Conservation (phyloP, 2,888 invertebrate species). For the Polietes domitor region DNA sequence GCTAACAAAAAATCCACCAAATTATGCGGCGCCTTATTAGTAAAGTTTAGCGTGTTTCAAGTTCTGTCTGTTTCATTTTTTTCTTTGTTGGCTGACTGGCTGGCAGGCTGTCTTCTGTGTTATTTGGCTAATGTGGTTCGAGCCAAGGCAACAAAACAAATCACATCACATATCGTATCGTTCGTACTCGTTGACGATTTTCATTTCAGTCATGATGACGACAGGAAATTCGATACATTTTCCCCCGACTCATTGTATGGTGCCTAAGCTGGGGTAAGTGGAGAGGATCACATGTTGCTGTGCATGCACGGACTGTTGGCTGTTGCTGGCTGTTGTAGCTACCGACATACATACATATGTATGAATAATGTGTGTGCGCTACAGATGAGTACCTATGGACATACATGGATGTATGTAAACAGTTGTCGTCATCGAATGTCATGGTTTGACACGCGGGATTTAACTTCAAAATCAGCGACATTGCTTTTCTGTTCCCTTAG, state of each 20-base stretch:
- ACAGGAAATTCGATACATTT: conserved; percentile 27
- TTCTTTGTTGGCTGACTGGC: too few species aligned
- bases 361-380: not conserved
- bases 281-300: conserved; percentile 25
- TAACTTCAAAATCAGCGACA: conserved; percentile 26
- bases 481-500: not conserved
- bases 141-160: conserved; percentile 21
- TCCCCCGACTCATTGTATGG: not conserved
- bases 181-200: not conserved
- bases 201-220: not conserved
- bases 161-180: too few species aligned
- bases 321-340: conserved; percentile 13
- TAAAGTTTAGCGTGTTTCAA: not conserved
- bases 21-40: conserved; percentile 31
- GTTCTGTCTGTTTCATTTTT: not conserved
- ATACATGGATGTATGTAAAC: conserved; percentile 29
- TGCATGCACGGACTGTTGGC: not conserved
- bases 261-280: not conserved
- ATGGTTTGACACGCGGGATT: conserved; percentile 35
- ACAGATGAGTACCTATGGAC: conserved; percentile 29
- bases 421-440: conserved; percentile 33
- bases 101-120: too few species aligned
- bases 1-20: conserved; percentile 2
- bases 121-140: conserved; percentile 29
- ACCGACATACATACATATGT: conserved; percentile 18